Conservation (phyloP, 2,113 vertebrate species). For the Bombycilla garrulus region DNA sequence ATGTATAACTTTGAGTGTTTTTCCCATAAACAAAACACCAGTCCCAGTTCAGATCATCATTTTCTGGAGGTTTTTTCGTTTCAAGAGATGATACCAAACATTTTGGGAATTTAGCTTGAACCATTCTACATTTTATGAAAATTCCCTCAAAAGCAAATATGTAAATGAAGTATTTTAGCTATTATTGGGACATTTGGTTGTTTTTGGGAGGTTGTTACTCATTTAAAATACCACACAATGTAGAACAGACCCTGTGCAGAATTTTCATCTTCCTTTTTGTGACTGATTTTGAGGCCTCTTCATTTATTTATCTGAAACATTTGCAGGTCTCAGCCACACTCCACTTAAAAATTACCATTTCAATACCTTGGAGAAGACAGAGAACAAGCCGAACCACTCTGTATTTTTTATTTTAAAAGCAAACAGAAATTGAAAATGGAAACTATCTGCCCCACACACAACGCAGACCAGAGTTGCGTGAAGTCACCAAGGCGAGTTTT, state of each 20-base stretch:
- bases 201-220: not conserved
- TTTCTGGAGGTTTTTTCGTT: not conserved
- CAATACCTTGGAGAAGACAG: not conserved
- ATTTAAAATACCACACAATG: accelerated
- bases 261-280: accelerated
- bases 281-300: not conserved
- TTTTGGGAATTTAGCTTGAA: not conserved
- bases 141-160: not conserved
- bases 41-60: not conserved
- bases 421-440: not conserved
- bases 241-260: not conserved
- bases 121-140: not conserved
- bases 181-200: not conserved
- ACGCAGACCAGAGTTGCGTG: accelerated
- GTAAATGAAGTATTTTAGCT: not conserved
- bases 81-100: not conserved
- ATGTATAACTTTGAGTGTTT: not conserved
- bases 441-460: not conserved
- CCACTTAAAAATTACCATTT: not conserved
- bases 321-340: not conserved
- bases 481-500: not conserved
- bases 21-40: not conserved
- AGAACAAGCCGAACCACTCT: not conserved
- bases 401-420: not conserved
- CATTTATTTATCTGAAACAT: not conserved